A percentile compares a stretch with the other conserved stretches of the same genome.
phyloP scores from a whole-genome alignment of 2,797 vertebrate genomes.

The Typhlichthys subterraneus region DNA sequence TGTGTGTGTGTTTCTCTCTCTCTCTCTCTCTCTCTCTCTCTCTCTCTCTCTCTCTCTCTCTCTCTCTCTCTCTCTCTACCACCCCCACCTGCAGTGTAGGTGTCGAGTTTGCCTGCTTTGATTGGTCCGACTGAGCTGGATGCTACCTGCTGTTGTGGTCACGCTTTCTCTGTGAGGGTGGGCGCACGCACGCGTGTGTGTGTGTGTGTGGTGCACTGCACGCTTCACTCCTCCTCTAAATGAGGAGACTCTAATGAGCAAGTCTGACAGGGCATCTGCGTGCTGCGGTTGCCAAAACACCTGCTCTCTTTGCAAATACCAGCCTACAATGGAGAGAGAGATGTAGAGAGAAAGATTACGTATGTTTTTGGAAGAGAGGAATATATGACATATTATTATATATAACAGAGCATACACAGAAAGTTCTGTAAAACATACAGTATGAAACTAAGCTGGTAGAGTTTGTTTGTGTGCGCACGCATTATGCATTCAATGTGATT shows the following conservation, averaged over 20 bases:
- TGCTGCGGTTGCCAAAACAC: constrained; percentile 61
- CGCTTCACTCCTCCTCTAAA: constrained; percentile 33
- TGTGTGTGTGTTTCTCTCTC: too few species aligned
- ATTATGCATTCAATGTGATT: too few species aligned
- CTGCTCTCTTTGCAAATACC: constrained; percentile 31
- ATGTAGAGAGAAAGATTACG: too few species aligned
- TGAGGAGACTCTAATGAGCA: constrained; percentile 57
- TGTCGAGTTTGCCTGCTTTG: constrained; percentile 41
- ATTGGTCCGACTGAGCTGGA: constrained; percentile 41
- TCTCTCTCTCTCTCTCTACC: neutral
- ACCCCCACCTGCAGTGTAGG: constrained; percentile 14
- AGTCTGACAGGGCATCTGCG: constrained; percentile 54
- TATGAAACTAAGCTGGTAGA: too few species aligned
- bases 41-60: constrained; percentile 2
- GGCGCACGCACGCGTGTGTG: neutral
- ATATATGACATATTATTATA: too few species aligned
- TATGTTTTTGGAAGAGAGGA: too few species aligned
- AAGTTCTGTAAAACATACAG: too few species aligned
- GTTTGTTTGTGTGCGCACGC: too few species aligned
- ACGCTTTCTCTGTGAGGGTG: neutral
- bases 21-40: neutral
- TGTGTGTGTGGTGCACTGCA: neutral
- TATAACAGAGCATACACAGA: too few species aligned
- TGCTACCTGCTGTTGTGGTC: constrained; percentile 49
- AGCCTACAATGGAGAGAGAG: too few species aligned